These are phyloP conservation scores for Apodemus agrarius DNA, from an alignment of 2,797 vertebrate species.

Conservation along the genomic window DNA sequence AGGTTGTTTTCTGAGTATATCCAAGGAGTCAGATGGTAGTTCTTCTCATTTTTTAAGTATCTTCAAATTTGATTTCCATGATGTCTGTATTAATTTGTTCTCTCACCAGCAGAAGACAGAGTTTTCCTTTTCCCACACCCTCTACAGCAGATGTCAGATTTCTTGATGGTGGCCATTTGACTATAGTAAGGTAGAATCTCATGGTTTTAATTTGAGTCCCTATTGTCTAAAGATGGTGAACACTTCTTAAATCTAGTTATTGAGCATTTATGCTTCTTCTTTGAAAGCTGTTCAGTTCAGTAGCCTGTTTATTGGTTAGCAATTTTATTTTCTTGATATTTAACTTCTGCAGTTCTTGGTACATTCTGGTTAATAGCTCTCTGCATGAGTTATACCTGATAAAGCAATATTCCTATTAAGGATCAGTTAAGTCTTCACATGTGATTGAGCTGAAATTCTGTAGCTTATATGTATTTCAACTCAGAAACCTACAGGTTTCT, in stretches of 20 bases:
- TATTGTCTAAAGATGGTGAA: background rate
- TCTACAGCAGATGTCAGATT: background rate
- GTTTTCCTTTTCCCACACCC: background rate
- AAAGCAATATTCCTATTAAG: background rate
- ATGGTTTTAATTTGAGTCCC: background rate
- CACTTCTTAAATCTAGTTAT: background rate
- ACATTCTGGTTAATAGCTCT: background rate
- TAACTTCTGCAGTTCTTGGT: background rate
- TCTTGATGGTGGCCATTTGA: background rate
- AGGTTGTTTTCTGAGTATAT: background rate
- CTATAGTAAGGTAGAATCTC: too few species aligned
- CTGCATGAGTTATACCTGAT: background rate
- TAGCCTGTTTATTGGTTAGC: background rate
- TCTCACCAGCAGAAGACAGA: background rate
- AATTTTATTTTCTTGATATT: background rate
- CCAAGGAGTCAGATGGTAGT: background rate
- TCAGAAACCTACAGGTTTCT: background rate
- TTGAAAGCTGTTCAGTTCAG: background rate
- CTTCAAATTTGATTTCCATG: background rate
- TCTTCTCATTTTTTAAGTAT: background rate
- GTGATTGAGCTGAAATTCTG: slow-evolving; percentile 55
- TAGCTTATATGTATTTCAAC: slow-evolving; percentile 47
- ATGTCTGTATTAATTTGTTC: background rate
- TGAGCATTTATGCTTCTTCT: background rate
- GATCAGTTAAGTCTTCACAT: slow-evolving; percentile 60